phyloP scores from a whole-genome alignment of 64 coral and sea anemone species.

The Montipora capricornis region DNA sequence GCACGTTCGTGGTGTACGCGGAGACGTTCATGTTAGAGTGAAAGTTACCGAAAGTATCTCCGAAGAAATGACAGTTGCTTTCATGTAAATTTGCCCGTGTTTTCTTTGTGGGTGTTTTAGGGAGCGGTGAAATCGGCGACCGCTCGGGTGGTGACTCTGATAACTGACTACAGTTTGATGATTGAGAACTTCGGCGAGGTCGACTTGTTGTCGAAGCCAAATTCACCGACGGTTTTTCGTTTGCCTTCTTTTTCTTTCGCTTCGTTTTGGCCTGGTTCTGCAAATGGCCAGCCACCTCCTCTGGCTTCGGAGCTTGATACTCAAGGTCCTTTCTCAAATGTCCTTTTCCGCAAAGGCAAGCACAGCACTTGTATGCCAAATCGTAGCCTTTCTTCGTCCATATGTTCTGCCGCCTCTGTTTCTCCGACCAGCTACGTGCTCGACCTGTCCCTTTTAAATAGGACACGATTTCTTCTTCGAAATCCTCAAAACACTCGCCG shows the following conservation, averaged over 20 bases:
- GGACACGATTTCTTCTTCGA: slow-evolving; percentile 93
- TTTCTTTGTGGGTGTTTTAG: slow-evolving; percentile 93
- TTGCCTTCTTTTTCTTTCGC: slow-evolving; percentile 96
- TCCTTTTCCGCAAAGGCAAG: slow-evolving; percentile 90
- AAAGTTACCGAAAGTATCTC: slow-evolving; percentile 48
- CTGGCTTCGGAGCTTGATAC: slow-evolving; percentile 65
- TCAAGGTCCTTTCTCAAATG: slow-evolving; percentile 97
- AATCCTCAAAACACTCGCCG: slow-evolving; percentile 92
- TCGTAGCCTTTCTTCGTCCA: slow-evolving; percentile 99
- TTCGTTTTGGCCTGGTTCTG: slow-evolving; percentile 74
- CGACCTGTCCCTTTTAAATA: slow-evolving; percentile 91
- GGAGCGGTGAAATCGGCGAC: slow-evolving; percentile 84
- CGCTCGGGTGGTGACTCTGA: slow-evolving; percentile 77
- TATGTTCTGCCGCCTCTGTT: slow-evolving; percentile 96
- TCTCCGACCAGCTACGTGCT: slow-evolving; percentile 97
- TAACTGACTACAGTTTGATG: slow-evolving; percentile 84
- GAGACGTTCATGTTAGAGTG: slow-evolving; percentile 26
- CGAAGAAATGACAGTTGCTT: slow-evolving; percentile 66
- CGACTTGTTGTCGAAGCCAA: slow-evolving; percentile 58
- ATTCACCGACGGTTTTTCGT: slow-evolving; percentile 90
- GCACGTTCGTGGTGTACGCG: slow-evolving; percentile 28
- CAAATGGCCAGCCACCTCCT: slow-evolving; percentile 54
- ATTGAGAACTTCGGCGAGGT: slow-evolving; percentile 87
- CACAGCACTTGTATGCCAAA: slow-evolving; percentile 95
- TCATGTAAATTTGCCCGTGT: slow-evolving; percentile 76